These are phyloP conservation scores for Xiphorhynchus erythropygius DNA, from an alignment of 2,797 vertebrate genomes.

Conservation along the genomic window DNA sequence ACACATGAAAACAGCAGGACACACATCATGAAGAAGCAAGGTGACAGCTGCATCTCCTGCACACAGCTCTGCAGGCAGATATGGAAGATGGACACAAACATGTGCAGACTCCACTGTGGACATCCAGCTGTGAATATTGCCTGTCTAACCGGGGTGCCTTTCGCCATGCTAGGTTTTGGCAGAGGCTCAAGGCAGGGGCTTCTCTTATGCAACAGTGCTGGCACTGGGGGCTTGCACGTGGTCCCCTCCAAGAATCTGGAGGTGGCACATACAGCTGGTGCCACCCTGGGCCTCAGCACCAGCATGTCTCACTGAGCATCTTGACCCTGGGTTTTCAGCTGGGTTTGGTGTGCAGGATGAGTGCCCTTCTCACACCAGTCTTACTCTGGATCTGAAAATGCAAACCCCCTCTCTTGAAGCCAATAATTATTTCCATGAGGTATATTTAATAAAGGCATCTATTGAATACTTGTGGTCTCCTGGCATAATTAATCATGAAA, in stretches of 20 bases:
- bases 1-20: background rate
- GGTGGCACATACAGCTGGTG: rapidly evolving
- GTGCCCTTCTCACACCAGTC: background rate
- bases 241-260: background rate
- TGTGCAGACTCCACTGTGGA: background rate
- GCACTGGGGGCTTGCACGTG: background rate
- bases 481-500: background rate
- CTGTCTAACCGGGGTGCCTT: background rate
- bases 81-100: rapidly evolving
- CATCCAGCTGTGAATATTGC: background rate
- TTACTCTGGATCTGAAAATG: background rate
- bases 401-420: background rate
- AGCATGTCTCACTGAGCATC: rapidly evolving
- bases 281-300: background rate
- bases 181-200: background rate
- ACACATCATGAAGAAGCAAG: background rate
- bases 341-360: background rate
- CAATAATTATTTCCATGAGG: background rate
- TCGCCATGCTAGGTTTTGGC: background rate
- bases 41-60: background rate
- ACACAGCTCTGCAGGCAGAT: background rate
- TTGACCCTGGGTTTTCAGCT: background rate
- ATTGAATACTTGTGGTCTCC: background rate
- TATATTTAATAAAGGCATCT: background rate
- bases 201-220: background rate